These are phyloP conservation scores for Calypte anna DNA, from an alignment of 2,113 vertebrate genomes.

Conservation along the genomic window DNA sequence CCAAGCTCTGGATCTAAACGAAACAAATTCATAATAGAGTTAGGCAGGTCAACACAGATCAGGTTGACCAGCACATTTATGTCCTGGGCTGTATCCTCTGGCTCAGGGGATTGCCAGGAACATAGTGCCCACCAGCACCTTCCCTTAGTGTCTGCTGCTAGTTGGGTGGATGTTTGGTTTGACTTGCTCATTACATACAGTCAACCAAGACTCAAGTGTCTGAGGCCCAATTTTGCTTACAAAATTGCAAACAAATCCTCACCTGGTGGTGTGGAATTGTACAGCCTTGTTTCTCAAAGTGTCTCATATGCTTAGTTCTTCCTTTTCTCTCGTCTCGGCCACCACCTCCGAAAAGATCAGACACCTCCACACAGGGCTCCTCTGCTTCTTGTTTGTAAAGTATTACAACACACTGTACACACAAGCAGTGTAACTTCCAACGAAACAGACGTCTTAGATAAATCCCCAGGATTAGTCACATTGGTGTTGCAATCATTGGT, in stretches of 20 bases:
- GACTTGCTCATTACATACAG: background rate
- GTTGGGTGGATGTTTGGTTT: background rate
- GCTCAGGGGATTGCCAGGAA: background rate
- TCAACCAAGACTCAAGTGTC: background rate
- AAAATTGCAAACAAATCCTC: background rate
- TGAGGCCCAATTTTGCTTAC: background rate
- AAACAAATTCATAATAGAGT: background rate
- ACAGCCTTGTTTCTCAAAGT: background rate
- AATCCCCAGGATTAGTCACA: constrained; percentile 10
- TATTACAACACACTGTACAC: constrained; percentile 19
- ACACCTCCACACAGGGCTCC: background rate
- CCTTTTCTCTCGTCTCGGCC: background rate
- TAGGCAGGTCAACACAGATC: background rate
- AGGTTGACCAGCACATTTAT: background rate
- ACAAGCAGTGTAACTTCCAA: background rate
- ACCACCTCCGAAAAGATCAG: background rate
- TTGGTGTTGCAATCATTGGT: constrained; percentile 15
- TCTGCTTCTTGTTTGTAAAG: constrained; percentile 5
- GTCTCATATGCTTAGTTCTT: background rate
- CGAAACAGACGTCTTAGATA: background rate
- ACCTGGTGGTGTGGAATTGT: background rate
- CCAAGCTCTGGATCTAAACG: background rate
- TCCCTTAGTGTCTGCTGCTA: background rate
- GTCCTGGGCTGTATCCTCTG: background rate
- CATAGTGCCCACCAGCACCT: background rate